Evolutionary conservation across 2,113 vertebrate species (phyloP).

Genomic region (Cyphomyrus discorhynchus): DNA sequence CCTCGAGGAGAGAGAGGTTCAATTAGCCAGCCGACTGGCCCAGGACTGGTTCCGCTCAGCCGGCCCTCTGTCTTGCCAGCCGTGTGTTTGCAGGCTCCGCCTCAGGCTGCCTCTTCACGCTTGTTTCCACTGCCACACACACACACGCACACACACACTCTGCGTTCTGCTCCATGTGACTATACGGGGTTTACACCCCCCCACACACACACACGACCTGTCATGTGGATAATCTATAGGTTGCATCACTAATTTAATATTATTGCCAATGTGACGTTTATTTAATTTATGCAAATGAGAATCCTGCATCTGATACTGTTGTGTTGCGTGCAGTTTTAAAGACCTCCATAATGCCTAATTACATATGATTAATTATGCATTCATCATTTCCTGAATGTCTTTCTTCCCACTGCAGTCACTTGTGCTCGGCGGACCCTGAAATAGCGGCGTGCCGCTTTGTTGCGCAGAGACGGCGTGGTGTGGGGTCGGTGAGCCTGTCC

Average conservation of each 20-base stretch:
- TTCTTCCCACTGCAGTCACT: neutral
- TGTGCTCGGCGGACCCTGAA: neutral
- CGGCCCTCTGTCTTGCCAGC: neutral
- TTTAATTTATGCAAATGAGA: neutral
- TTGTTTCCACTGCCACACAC: neutral
- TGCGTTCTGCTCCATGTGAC: neutral
- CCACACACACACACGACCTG: neutral
- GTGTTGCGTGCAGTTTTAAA: neutral
- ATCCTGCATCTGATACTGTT: neutral
- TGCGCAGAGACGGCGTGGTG: neutral
- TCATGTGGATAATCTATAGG: neutral
- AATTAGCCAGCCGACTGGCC: neutral
- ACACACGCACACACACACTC: neutral
- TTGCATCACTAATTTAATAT: neutral
- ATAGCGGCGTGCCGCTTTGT: neutral
- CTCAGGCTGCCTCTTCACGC: neutral
- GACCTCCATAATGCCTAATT: neutral
- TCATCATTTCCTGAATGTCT: neutral
- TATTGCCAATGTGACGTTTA: neutral
- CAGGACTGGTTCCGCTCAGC: neutral
- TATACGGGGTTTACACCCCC: neutral
- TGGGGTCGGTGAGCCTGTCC: neutral
- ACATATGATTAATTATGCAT: neutral
- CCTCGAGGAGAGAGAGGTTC: neutral
- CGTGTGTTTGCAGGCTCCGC: neutral